Evolutionary conservation across 2,797 vertebrate genomes (phyloP), one percentile per base, ranked within the genome.

Genomic region (Xenentodon cancila): DNA sequence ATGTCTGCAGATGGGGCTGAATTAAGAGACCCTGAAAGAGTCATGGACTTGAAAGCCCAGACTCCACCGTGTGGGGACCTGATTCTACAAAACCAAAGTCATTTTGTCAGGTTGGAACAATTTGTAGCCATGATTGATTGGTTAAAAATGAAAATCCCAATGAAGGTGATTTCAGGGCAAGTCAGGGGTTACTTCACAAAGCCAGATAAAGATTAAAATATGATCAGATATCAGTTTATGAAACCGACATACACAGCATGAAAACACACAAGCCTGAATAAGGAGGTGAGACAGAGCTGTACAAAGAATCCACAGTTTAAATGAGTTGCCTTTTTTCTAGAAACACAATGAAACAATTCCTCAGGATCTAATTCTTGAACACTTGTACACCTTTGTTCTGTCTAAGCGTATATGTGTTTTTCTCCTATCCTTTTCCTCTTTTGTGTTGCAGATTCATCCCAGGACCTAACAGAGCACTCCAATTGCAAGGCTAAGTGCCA

Each of bases 361-460:
- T 84, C 30, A 4, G 75, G 84, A 77, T 84, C 49, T 89, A 86
- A 84, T 89, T 85, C 83, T 77, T 58, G 53, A 67, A 64, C 71
- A 74, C 73, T 70, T 84, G 68, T 81, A 64, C 73, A 40, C 61
- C 64, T 92, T 86, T 92, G 81, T 87, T 81, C 74, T 44, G 59
- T 89, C 89, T 92, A 90, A 91, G 84, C 79, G 63, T 71, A 58
- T 77, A 61, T 91, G 80, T 90, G 68, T 90, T 84, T 84, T 73
- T 86, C 84, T 79, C 45, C 84, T 79, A 76, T 54, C 4, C 69
- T 54, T 64, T 53, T 64, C 49, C 79, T 91, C 83, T 88, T 88
- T 83, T 92, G 82, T 89, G 47, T 94, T 95, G 82, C 94, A 99
- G 97, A 99, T 99, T 94, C 95, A 99, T 91, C 97, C 97, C 20